Conservation (phyloP, 2,797 vertebrate genomes). For the Tinamus major region DNA sequence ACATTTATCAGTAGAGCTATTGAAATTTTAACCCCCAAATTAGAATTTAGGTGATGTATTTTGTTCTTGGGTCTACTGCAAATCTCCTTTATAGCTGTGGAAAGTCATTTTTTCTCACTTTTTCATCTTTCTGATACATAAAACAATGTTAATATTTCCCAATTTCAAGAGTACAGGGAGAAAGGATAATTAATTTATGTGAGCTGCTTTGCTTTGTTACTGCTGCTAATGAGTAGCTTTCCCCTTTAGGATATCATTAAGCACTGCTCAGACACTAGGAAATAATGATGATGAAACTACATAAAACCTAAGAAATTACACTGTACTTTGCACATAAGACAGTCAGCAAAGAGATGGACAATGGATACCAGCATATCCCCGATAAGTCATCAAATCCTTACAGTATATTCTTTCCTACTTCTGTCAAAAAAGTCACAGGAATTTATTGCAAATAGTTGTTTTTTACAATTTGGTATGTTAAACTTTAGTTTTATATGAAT, state of each 20-base stretch:
- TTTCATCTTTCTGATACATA: slow-evolving; percentile 41
- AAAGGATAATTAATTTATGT: slow-evolving; percentile 35
- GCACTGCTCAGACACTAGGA: not conserved
- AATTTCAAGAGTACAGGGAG: not conserved
- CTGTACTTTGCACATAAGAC: not conserved
- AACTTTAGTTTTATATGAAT: not conserved
- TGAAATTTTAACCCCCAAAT: slow-evolving; percentile 15
- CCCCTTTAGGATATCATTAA: slow-evolving; percentile 36
- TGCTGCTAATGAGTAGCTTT: slow-evolving; percentile 36
- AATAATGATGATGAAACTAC: not conserved
- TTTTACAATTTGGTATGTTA: not conserved
- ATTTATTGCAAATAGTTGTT: not conserved
- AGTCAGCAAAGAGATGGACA: not conserved
- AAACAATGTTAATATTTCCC: slow-evolving; percentile 61
- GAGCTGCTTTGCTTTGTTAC: slow-evolving; percentile 32
- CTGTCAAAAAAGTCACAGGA: not conserved
- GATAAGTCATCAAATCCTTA: not conserved
- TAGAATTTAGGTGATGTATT: not conserved
- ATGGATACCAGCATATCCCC: not conserved
- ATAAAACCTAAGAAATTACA: not conserved
- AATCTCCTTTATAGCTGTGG: not conserved
- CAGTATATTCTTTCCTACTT: not conserved
- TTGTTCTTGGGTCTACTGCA: not conserved
- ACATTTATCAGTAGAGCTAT: not conserved
- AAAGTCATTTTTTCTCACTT: slow-evolving; percentile 10